Base-by-base conservation (phyloP, 2,113 vertebrate genomes). In the Centrocercus urophasianus region DNA sequence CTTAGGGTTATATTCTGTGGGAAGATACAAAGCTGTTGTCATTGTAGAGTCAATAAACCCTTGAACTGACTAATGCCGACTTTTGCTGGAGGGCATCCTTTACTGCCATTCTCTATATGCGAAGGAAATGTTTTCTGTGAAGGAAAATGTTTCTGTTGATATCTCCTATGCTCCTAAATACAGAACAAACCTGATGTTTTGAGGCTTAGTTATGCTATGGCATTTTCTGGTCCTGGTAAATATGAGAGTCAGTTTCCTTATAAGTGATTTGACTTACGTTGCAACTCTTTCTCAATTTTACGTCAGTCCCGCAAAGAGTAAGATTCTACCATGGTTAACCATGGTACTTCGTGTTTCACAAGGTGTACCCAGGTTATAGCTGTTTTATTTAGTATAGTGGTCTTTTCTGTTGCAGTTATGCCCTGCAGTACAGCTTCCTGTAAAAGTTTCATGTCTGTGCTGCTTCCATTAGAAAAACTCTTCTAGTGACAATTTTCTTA, bases 41-140 rank as follows among this genome's bases (percentile, higher is more conserved):
- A n/a, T 56, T 80, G 22, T 8, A 60, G 50, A 42, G 50, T 70
- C 45, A 63, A 42, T 63, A 92, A 92, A 50, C 21, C 24, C 54
- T 70, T 71, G 47, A 91, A 34, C 1, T 74, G 50, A 34, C 73
- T 75, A 83, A 21, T 57, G 34, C 15, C 32, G 21, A 20, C 2
- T 2, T 36, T 92, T 88, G 67, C 13, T 36, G 11, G 5, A 30
- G 70, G 71, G 11, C 32, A 56, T 80, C 8, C 27, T 66, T 28
- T 83, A 86, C 30, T 92, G 47, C 24, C 3, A 1, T 72, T 83
- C 38, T 27, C 32, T 67, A 1, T 1, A 7, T 60, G 50, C 9
- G 22, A 65, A 56, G 38, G 42, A 90, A 74, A 63, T 56, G 8
- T 73, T 95, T 95, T 91, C 82, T 91, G 64, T 91, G 64, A 91